These are phyloP conservation scores for Caranx melampygus DNA, from an alignment of 2,113 vertebrate species.

Conservation along the genomic window DNA sequence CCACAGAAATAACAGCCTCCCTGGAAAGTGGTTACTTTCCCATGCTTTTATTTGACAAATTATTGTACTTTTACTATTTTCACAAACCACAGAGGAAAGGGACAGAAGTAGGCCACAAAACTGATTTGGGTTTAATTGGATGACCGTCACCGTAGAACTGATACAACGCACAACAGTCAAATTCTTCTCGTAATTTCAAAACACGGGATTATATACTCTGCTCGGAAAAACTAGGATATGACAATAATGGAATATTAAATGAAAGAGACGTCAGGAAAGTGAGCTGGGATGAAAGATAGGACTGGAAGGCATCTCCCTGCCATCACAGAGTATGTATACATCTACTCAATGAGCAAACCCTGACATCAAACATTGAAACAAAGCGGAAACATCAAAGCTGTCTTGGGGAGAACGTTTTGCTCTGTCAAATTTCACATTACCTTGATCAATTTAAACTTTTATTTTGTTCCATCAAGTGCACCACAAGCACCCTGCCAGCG, in stretches of 20 bases:
- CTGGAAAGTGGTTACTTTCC: too few relatives aligned
- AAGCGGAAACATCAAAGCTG: slow-evolving; percentile 66
- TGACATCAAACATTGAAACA: slow-evolving; percentile 67
- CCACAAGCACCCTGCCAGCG: slow-evolving; percentile 48
- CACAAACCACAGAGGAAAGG: neutral
- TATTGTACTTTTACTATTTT: neutral
- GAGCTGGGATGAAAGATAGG: slow-evolving; percentile 52
- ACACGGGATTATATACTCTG: slow-evolving; percentile 5
- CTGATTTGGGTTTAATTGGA: neutral
- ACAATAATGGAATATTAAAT: slow-evolving; percentile 57
- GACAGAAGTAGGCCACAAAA: neutral
- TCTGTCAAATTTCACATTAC: slow-evolving; percentile 67
- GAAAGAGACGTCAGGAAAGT: slow-evolving; percentile 41
- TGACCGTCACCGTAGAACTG: neutral
- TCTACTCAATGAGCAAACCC: slow-evolving; percentile 50
- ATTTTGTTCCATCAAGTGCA: slow-evolving; percentile 58
- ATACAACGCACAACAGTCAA: neutral
- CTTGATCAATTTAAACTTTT: slow-evolving; percentile 74
- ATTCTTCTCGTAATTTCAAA: neutral
- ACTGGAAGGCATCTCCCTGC: slow-evolving; percentile 50
- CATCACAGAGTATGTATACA: slow-evolving; percentile 49
- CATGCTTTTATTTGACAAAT: neutral
- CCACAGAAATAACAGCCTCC: neutral
- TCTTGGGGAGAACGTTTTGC: slow-evolving; percentile 60
- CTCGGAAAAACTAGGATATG: slow-evolving; percentile 3